Evolutionary conservation across 2,113 vertebrate genomes (phyloP), one percentile per base, ranked within the genome.

Genomic region (Sturnus vulgaris): DNA sequence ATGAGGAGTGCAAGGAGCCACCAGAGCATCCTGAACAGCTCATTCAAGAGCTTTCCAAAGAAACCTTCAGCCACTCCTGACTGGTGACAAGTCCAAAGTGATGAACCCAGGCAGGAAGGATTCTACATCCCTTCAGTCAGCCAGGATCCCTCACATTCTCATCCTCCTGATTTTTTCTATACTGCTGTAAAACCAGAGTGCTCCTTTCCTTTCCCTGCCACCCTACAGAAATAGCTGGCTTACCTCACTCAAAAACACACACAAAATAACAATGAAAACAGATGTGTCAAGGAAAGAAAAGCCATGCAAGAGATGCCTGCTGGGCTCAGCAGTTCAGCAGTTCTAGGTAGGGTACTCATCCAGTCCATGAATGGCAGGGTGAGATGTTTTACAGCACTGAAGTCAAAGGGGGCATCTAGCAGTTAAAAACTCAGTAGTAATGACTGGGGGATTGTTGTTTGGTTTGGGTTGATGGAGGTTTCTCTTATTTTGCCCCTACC

Each of bases 181-280:
- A 14, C 42, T 63, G 55, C 3, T 85, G 42, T 66, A 69, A 93
- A 93, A 71, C 17, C 49, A 52, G 69, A 12, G 19, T 1, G 19
- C 73, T 90, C 79, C 59, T 63, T 93, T 96, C 91, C 92, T 70
- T 40, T 82, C 89, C 46, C 77, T 82, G 46, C 70, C 94, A 79
- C 59, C 47, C 68, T 66, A 82, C 87, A 90, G 91, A 93, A 95
- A 93, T 63, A 93, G 75, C 70, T 33, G 59, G 39, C 39, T 94
- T 95, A 87, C 79, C 42, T 49, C 82, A 95, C 63, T 46, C 70
- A 82, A 47, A 76, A 86, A 50, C 42, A 92, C 40, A 70, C 82
- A 71, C 33, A 71, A 90, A 93, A 37, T 22, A 94, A 86, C 71
- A 92, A 81, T 39, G 64, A 81, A 78, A 93, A 61, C 76, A 95